Conservation (phyloP, 2,797 vertebrate genomes). For the Pangasius macronema region DNA sequence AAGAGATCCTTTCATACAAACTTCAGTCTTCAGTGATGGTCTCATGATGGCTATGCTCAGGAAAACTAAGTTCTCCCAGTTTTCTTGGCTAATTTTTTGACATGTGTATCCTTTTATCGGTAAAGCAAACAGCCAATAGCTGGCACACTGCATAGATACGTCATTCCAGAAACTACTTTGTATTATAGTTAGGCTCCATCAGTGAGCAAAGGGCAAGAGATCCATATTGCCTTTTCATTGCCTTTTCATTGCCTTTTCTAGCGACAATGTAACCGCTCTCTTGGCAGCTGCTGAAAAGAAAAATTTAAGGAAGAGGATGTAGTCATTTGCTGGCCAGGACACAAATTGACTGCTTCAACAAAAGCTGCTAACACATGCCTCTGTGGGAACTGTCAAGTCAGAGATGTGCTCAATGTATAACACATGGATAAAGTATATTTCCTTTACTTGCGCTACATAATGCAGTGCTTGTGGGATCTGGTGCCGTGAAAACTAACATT, state of each 20-base stretch:
- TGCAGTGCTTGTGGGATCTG: background rate
- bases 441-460: background rate
- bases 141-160: background rate
- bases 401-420: background rate
- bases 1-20: background rate
- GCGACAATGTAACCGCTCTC: conserved; percentile 66
- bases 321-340: conserved; percentile 12
- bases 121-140: background rate
- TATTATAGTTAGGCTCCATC: background rate
- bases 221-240: conserved; percentile 45
- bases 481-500: background rate
- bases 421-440: background rate
- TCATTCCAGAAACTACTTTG: background rate
- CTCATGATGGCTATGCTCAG: background rate
- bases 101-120: background rate
- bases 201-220: background rate
- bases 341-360: conserved; percentile 33
- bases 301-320: conserved; percentile 17
- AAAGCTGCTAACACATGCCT: conserved; percentile 34
- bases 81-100: background rate
- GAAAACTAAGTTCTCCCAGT: background rate
- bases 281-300: conserved; percentile 63
- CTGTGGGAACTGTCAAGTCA: conserved; percentile 9
- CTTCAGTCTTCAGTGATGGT: background rate
- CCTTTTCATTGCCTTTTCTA: conserved; percentile 67